Evolutionary conservation across 2,888 invertebrate genomes (phyloP), one percentile per base, ranked within the genome.

Genomic region (Lasioglossum morio): DNA sequence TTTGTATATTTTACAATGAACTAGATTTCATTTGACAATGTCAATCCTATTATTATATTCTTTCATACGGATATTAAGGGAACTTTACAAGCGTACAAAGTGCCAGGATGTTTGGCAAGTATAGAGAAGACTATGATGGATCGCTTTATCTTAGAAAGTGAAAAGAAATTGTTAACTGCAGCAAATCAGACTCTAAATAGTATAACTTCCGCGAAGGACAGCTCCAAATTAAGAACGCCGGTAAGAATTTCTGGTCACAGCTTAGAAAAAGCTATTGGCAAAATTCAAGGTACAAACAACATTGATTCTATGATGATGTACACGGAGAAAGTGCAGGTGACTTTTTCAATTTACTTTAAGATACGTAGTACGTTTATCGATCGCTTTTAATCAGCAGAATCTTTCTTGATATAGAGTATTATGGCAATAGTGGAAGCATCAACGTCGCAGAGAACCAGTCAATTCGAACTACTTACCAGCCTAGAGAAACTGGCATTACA

Each of bases 401-500:
- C 30, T 46, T 40, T 70, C 2, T 1, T 5, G 16, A 82, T 30
- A 5, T 94, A 96, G 94, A 93, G 95, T 87, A 95, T 95, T 77
- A 90, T 96, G 90, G 96, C 96, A 4, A 96, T 97, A 23, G 96
- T 96, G 10, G 96, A 97, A 91, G 96, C 96, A 0, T 90, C 97
- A 30, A 96, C 96, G 90, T 96, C 97, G 0, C 96, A 96, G 0
- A 95, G 95, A 84, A 95, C 96, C 0, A 94, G 95, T 0, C 96
- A 96, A 82, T 94, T 96, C 40, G 97, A 97, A 82, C 94, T 97
- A 34, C 93, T 97, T 8, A 96, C 96, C 92, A 96, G 96, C 87
- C 94, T 97, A 30, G 97, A 97, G 94, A 96, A 96, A 90, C 96
- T 97, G 88, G 96, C 97, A 81, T 92, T 97, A 60, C 94, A 95